phyloP scores from a whole-genome alignment of 30 jellyfish, hydroid and myxozoan genomes.

The Cassiopea andromeda region DNA sequence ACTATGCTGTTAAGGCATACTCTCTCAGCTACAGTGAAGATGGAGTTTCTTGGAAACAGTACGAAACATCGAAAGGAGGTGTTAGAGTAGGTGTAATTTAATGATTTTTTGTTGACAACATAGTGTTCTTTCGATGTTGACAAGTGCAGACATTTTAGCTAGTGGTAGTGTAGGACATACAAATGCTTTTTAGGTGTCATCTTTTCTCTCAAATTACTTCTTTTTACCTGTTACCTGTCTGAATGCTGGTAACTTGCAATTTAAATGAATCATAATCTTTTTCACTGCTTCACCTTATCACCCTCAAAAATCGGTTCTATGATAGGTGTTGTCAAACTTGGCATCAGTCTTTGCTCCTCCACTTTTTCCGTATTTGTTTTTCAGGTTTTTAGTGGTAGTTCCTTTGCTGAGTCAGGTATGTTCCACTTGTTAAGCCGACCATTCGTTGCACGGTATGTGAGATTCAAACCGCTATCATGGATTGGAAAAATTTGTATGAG shows the following conservation, averaged over 20 bases:
- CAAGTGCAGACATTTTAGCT: too few relatives aligned
- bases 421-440: constrained; percentile 65
- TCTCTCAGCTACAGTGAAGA: constrained; percentile 86
- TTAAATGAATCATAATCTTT: too few relatives aligned
- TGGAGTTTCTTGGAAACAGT: constrained; percentile 70
- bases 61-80: constrained; percentile 71
- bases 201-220: too few relatives aligned
- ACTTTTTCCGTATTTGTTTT: not conserved
- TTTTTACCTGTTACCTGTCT: too few relatives aligned
- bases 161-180: too few relatives aligned
- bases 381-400: constrained; percentile 72
- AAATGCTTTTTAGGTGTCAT: too few relatives aligned
- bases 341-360: too few relatives aligned
- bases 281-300: too few relatives aligned
- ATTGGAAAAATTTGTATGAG: constrained; percentile 73
- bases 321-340: too few relatives aligned
- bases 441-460: constrained; percentile 75
- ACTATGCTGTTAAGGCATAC: constrained; percentile 55
- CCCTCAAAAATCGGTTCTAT: too few relatives aligned
- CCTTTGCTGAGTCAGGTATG: constrained; percentile 44
- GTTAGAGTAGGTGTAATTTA: constrained; percentile 66
- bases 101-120: not conserved
- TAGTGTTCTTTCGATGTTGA: not conserved
- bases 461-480: constrained; percentile 75
- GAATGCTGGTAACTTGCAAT: too few relatives aligned